Evolutionary conservation across 2,888 invertebrate genomes (phyloP).

Genomic region (Mythimna vitellina): DNA sequence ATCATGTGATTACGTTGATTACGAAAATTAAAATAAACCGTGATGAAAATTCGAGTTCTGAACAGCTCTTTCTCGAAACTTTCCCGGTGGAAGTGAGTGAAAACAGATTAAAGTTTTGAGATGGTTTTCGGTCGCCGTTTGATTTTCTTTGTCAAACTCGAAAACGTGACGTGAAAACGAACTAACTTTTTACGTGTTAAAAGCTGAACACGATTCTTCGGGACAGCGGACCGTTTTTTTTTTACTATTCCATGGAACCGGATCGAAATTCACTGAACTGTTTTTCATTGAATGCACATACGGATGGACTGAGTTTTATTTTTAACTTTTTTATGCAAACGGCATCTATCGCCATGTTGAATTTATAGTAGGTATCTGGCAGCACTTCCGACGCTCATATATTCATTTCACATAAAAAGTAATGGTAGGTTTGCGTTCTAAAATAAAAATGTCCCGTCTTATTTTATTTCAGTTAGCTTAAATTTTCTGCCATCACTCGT

Average conservation of each 20-base stretch:
- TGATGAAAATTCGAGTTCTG: constrained; percentile 10
- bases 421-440: neutral
- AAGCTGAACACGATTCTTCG: constrained; percentile 36
- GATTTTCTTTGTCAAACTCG: constrained; percentile 55
- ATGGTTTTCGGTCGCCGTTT: constrained; percentile 35
- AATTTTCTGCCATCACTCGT: neutral
- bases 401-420: constrained; percentile 19
- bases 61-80: constrained; percentile 21
- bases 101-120: constrained; percentile 52
- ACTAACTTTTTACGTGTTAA: constrained; percentile 45
- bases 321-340: constrained; percentile 35
- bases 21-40: constrained; percentile 36
- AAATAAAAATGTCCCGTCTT: neutral
- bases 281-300: constrained; percentile 56
- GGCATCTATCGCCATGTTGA: constrained; percentile 24
- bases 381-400: constrained; percentile 1
- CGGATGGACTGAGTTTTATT: constrained; percentile 32
- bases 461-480: neutral
- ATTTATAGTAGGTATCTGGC: constrained; percentile 38
- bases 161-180: constrained; percentile 51
- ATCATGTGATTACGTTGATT: constrained; percentile 16
- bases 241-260: constrained; percentile 16
- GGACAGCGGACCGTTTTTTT: constrained; percentile 16
- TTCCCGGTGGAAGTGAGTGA: constrained; percentile 25
- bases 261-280: constrained; percentile 45